phyloP scores from a whole-genome alignment of 2,888 invertebrate species.

The Phasia obesa region DNA sequence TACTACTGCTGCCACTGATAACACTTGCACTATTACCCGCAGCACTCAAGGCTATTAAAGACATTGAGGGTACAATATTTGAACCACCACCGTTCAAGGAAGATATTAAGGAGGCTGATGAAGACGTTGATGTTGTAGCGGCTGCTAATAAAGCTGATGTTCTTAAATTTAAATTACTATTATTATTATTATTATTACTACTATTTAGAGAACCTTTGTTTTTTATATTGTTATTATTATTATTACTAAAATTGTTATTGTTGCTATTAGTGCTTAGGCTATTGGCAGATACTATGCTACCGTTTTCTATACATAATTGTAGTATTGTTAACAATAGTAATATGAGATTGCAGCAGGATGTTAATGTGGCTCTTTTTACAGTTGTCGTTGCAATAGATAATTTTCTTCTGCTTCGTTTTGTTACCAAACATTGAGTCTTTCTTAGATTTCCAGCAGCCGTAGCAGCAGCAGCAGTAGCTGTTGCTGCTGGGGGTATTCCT shows the following conservation, averaged over 20 bases:
- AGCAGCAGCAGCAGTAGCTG: conserved; percentile 6
- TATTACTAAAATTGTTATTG: conserved; percentile 70
- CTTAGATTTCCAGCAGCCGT: conserved; percentile 45
- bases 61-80: conserved; percentile 59
- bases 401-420: conserved; percentile 62
- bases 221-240: conserved; percentile 67
- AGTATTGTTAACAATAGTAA: conserved; percentile 59
- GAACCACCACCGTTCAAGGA: conserved; percentile 3
- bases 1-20: conserved; percentile 45
- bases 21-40: conserved; percentile 59
- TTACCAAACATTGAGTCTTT: conserved; percentile 66
- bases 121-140: conserved; percentile 65
- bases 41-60: conserved; percentile 43
- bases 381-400: conserved; percentile 3
- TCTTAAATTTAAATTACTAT: conserved; percentile 68
- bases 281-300: conserved; percentile 68
- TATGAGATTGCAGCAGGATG: conserved; percentile 40
- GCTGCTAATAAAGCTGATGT: conserved; percentile 67
- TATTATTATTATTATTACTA: conserved; percentile 61
- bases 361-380: conserved; percentile 18
- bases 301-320: conserved; percentile 74
- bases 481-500: conserved; percentile 44
- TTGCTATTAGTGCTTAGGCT: conserved; percentile 45
- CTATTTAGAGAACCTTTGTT: conserved; percentile 68
- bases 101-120: conserved; percentile 43